Conservation (phyloP, 2,888 invertebrate genomes). For the Argynnis bischoffii region DNA sequence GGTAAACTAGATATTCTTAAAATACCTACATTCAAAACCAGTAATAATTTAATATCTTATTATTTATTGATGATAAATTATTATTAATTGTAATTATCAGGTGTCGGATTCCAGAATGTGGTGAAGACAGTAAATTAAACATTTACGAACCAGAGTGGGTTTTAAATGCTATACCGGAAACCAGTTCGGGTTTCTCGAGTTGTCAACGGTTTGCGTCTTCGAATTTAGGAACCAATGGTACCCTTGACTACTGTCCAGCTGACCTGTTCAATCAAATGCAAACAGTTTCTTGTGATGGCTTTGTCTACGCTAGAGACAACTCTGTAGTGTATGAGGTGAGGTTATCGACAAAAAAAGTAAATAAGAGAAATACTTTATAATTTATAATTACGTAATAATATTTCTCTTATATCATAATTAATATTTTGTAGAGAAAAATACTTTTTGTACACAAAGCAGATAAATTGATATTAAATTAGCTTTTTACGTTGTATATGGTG, state of each 20-base stretch:
- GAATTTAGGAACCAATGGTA: conserved; percentile 46
- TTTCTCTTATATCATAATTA: neutral
- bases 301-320: conserved; percentile 60
- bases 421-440: neutral
- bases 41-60: neutral
- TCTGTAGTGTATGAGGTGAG: conserved; percentile 69
- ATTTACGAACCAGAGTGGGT: conserved; percentile 69
- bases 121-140: conserved; percentile 54
- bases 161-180: conserved; percentile 64
- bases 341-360: too few relatives aligned
- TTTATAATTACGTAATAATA: neutral
- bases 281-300: conserved; percentile 53
- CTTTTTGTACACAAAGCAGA: too few relatives aligned
- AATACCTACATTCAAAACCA: neutral
- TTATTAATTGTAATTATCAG: conserved; percentile 58
- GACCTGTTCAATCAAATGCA: conserved; percentile 49
- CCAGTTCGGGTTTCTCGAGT: conserved; percentile 50
- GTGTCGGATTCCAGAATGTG: conserved; percentile 79
- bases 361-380: too few relatives aligned
- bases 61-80: neutral
- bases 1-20: neutral
- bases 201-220: conserved; percentile 67
- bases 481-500: too few relatives aligned
- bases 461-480: too few relatives aligned
- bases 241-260: conserved; percentile 54